Conservation (phyloP, 2,888 invertebrate genomes). For the Deilephila porcellus region DNA sequence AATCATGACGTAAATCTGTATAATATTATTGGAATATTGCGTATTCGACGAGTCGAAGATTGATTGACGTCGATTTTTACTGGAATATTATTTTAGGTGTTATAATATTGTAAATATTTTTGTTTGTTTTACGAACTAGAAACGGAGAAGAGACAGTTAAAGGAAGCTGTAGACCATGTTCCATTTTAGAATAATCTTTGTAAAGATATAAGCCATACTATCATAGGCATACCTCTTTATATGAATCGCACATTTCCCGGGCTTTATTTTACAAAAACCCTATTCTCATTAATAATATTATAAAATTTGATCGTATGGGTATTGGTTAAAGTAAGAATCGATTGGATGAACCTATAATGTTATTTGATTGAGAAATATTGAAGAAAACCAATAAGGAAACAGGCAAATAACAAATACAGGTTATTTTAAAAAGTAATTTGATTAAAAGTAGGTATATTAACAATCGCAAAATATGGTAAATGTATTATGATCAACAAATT, state of each 20-base stretch:
- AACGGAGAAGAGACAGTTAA: neutral
- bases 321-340: neutral
- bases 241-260: neutral
- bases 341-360: neutral
- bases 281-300: neutral
- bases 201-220: neutral
- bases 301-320: neutral
- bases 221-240: neutral
- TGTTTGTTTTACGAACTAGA: neutral
- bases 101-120: no score
- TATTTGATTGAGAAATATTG: neutral
- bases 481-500: no score
- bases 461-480: neutral
- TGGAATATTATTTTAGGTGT: no score
- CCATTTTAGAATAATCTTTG: neutral
- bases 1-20: neutral
- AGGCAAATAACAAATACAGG: neutral
- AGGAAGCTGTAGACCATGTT: neutral
- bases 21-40: neutral
- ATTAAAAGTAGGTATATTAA: neutral
- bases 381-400: neutral
- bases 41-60: neutral
- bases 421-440: neutral
- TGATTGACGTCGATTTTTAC: neutral
- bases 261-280: neutral